Conservation (phyloP, 2,113 vertebrate species). For the Carassius carassius region DNA sequence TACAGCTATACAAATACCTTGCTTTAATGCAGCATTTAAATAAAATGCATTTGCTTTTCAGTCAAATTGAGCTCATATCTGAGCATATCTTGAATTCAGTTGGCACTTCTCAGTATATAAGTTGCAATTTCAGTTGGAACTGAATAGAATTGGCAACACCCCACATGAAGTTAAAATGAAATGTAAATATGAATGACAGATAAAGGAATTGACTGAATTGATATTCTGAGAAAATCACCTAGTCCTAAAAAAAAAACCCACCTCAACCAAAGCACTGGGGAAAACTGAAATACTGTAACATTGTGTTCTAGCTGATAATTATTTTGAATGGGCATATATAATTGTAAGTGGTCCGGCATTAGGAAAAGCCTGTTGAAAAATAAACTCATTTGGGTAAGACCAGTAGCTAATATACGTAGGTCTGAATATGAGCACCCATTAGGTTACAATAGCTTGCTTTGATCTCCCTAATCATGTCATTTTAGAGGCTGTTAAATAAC, state of each 20-base stretch:
- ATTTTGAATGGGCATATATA: slow-evolving; percentile 13
- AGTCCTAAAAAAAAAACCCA: neutral
- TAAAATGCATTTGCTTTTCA: neutral
- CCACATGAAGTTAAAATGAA: neutral
- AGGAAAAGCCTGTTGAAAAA: slow-evolving; percentile 10
- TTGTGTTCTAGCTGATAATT: neutral
- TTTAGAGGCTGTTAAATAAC: slow-evolving; percentile 28
- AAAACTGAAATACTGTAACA: slow-evolving; percentile 32
- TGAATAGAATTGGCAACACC: neutral
- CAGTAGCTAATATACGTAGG: slow-evolving; percentile 4
- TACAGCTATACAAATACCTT: slow-evolving; percentile 7
- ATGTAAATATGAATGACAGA: neutral
- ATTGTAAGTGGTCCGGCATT: neutral
- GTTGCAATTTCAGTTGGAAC: neutral
- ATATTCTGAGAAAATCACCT: neutral
- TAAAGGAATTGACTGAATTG: neutral
- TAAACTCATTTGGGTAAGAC: neutral
- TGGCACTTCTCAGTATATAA: neutral
- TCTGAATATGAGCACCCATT: slow-evolving; percentile 25
- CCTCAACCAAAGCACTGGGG: neutral
- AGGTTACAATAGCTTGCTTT: slow-evolving; percentile 39
- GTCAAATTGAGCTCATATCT: neutral
- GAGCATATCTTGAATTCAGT: neutral
- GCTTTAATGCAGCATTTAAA: slow-evolving; percentile 2
- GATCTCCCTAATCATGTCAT: slow-evolving; percentile 46